Conservation (phyloP, 2,888 invertebrate genomes). For the Aplocera efformata region DNA sequence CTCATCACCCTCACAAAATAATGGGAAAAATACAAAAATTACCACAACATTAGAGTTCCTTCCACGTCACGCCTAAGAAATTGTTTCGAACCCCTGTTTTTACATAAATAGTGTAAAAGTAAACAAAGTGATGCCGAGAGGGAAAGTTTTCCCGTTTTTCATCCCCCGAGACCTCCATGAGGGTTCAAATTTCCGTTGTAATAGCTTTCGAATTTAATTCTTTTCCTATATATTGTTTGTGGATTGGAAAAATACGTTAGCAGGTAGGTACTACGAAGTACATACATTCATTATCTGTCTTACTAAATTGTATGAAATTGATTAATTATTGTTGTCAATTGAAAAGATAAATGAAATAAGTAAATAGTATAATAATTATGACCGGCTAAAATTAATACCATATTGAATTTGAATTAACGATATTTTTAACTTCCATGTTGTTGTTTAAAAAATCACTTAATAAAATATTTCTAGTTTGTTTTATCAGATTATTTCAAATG, state of each 20-base stretch:
- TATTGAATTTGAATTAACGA: too few species aligned
- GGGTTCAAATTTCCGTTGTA: slow-evolving; percentile 66
- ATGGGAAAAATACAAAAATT: slow-evolving; percentile 32
- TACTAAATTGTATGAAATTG: too few species aligned
- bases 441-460: too few species aligned
- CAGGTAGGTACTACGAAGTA: too few species aligned
- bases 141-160: slow-evolving; percentile 75
- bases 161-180: slow-evolving; percentile 52
- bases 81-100: slow-evolving; percentile 50
- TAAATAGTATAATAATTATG: too few species aligned
- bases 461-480: too few species aligned
- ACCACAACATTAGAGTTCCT: slow-evolving; percentile 34
- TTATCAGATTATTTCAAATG: too few species aligned
- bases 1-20: slow-evolving; percentile 14
- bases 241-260: slow-evolving; percentile 8
- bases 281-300: too few species aligned
- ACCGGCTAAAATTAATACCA: too few species aligned
- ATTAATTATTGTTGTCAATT: too few species aligned
- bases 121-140: slow-evolving; percentile 61
- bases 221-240: slow-evolving; percentile 36
- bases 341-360: too few species aligned
- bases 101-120: slow-evolving; percentile 71
- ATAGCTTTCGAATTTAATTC: slow-evolving; percentile 62
- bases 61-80: slow-evolving; percentile 44
- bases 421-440: too few species aligned